Conservation (phyloP, 1,140 invertebrate genomes). For the Drosophila truncata region DNA sequence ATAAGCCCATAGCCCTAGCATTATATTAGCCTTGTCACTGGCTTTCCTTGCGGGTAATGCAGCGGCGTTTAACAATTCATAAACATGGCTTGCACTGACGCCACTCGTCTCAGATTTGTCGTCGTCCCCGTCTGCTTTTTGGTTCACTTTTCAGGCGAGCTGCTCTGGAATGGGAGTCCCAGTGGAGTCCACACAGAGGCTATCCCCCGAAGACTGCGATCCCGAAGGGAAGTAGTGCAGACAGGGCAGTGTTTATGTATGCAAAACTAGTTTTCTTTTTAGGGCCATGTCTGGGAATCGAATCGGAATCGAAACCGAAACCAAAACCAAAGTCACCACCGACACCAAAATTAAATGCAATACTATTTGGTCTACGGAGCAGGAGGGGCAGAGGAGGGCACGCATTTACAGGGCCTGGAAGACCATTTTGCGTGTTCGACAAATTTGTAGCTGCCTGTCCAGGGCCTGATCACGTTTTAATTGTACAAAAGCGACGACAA, state of each 20-base stretch:
- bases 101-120: conserved; percentile 70
- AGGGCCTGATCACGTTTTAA: conserved; percentile 81
- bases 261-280: conserved; percentile 82
- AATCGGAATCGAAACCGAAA: conserved; percentile 43
- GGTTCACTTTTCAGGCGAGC: conserved; percentile 21
- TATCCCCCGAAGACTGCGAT: conserved; percentile 9
- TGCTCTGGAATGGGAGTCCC: conserved; percentile 22
- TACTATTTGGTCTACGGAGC: conserved; percentile 46
- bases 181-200: conserved; percentile 15
- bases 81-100: conserved; percentile 76
- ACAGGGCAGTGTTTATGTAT: conserved; percentile 74
- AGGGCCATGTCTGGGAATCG: conserved; percentile 81
- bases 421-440: conserved; percentile 81
- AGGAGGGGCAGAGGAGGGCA: conserved; percentile 34
- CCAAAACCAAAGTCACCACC: conserved; percentile 43
- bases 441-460: conserved; percentile 80
- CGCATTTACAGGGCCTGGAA: conserved; percentile 69
- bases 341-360: conserved; percentile 71
- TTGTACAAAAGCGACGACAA: conserved; percentile 75
- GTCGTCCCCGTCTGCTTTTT: conserved; percentile 27
- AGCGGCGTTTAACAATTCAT: conserved; percentile 80
- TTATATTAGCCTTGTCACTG: conserved; percentile 35
- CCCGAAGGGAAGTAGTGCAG: conserved; percentile 78
- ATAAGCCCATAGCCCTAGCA: conserved; percentile 26
- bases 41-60: conserved; percentile 45